A percentile compares a stretch with the other conserved stretches of the same genome.
Conservation (phyloP, 92 coral and sea anemone genomes). For the Palythoa grandiflora region DNA sequence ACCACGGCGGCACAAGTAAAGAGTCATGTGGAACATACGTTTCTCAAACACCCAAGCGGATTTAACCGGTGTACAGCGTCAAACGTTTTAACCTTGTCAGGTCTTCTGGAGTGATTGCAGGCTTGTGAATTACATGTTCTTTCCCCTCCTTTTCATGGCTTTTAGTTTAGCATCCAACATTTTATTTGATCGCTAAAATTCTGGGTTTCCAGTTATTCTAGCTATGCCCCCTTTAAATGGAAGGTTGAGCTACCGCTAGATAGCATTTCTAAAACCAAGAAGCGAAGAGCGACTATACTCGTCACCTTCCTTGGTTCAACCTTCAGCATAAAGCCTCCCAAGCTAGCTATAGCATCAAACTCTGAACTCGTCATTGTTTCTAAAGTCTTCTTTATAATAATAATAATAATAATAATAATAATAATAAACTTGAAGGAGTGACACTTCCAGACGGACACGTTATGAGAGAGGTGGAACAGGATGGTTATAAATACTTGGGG, state of each 20-base stretch:
- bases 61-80: slow-evolving; percentile 23
- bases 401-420: no score
- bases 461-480: no score
- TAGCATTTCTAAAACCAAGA: slow-evolving; percentile 55
- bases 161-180: slow-evolving; percentile 37
- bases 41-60: slow-evolving; percentile 63
- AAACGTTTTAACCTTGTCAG: slow-evolving; percentile 7
- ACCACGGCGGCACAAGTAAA: slow-evolving; percentile 64
- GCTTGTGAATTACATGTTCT: slow-evolving; percentile 41
- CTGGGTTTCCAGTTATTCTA: slow-evolving; percentile 46
- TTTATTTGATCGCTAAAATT: slow-evolving; percentile 34
- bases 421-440: no score
- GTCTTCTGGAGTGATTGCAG: slow-evolving; percentile 4
- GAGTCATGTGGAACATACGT: slow-evolving; percentile 58
- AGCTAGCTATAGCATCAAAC: neutral
- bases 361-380: slow-evolving; percentile 4
- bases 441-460: no score
- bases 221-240: slow-evolving; percentile 48
- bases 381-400: neutral
- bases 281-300: slow-evolving; percentile 46
- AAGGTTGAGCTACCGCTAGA: slow-evolving; percentile 16
- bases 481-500: no score
- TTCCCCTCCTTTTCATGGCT: slow-evolving; percentile 9
- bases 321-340: slow-evolving; percentile 36
- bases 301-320: slow-evolving; percentile 26